Conservation (phyloP, 2,113 vertebrate genomes). For the Cettia cetti region DNA sequence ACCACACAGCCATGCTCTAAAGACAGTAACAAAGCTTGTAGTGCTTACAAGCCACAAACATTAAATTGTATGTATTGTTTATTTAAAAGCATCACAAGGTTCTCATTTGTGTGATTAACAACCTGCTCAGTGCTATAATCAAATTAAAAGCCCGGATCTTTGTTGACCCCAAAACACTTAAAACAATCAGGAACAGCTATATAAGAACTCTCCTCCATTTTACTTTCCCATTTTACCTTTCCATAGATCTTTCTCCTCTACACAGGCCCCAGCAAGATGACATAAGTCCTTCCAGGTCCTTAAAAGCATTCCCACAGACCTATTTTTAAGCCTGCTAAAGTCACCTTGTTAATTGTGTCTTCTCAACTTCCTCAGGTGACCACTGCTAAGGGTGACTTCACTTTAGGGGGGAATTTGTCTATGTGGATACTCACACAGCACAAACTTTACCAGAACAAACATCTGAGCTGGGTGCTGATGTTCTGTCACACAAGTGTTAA, state of each 20-base stretch:
- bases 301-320: constrained; percentile 25
- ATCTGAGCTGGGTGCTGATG: background rate
- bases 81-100: constrained; percentile 57
- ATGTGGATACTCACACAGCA: background rate
- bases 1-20: constrained; percentile 23
- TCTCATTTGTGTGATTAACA: constrained; percentile 53
- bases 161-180: constrained; percentile 42
- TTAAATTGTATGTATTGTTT: background rate
- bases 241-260: background rate
- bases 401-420: background rate
- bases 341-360: constrained; percentile 37
- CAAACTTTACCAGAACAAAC: background rate
- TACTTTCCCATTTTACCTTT: constrained; percentile 2
- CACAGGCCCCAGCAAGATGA: background rate
- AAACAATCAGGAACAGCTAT: constrained; percentile 1
- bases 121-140: background rate
- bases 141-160: constrained; percentile 23
- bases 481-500: background rate
- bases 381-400: background rate
- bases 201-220: background rate
- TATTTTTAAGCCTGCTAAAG: constrained; percentile 23
- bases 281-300: constrained; percentile 13
- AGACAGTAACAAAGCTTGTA: constrained; percentile 5
- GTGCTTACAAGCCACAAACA: constrained; percentile 15
- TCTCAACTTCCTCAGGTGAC: background rate